These are phyloP conservation scores for Tenthredo livida DNA, from an alignment of 2,888 invertebrate genomes.

Conservation along the genomic window DNA sequence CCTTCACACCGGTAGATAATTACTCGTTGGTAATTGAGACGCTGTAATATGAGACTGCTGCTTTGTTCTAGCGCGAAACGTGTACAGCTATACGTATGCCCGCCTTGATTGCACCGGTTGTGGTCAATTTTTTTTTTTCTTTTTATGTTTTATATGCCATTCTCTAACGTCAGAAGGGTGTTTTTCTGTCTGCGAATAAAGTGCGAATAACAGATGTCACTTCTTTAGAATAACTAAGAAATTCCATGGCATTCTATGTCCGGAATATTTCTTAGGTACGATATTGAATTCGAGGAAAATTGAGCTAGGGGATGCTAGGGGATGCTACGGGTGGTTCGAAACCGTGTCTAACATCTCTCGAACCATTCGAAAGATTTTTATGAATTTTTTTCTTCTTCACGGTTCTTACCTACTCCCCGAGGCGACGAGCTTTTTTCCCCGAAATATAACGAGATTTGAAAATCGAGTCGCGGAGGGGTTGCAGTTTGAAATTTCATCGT, in stretches of 20 bases:
- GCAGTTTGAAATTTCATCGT: too few relatives aligned
- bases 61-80: background rate
- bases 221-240: too few relatives aligned
- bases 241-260: too few relatives aligned
- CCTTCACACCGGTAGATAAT: background rate
- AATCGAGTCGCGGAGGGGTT: too few relatives aligned
- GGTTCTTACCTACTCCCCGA: too few relatives aligned
- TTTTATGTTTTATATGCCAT: background rate
- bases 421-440: too few relatives aligned
- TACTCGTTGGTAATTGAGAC: constrained; percentile 22
- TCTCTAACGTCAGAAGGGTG: background rate
- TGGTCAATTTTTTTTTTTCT: background rate
- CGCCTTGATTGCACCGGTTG: background rate
- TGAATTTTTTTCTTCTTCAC: too few relatives aligned
- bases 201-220: too few relatives aligned
- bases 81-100: background rate
- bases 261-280: too few relatives aligned
- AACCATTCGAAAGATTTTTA: background rate
- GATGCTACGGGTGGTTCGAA: background rate
- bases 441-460: too few relatives aligned
- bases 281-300: background rate
- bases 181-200: too few relatives aligned
- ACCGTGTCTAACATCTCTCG: background rate
- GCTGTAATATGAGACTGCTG: constrained; percentile 1
- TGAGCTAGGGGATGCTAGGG: background rate